Base-by-base conservation (phyloP, 2,888 invertebrate genomes). In the Lycocerus yunnanus region DNA sequence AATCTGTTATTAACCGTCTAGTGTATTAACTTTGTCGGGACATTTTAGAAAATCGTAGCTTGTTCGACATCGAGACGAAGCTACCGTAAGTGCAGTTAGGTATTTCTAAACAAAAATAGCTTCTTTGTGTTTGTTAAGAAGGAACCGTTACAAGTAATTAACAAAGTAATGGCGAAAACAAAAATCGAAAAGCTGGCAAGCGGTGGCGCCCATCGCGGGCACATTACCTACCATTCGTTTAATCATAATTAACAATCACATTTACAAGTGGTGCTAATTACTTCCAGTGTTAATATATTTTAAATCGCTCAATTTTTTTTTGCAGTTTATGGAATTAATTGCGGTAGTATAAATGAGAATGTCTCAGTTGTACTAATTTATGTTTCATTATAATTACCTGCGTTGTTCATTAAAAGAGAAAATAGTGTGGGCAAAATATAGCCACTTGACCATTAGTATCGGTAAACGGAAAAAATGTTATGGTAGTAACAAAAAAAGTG, bases 1-100 rank as follows among this genome's bases (percentile, higher is more conserved):
- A 81, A 80, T 80, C 77, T 77, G 58, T 69, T 65, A 78, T 78
- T 80, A 78, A 67, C 18, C 60, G 58, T 69, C 63, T 58, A 1
- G 24, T 10, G 66, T 68, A 69, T 76, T 73, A 27, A 73, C 76
- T 72, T 73, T 76, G 74, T 72, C 76, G 72, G 73, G 43, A 43
- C 76, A 76, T 78, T 78, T 77, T 75, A 76, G 43, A 58, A 58
- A 75, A 73, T 76, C 75, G 63, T 68, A 66, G 60, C 43, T 43
- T 43, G 43, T 43, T 43, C 18, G 61, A 63, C 61, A 63, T 13
- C 10, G 13, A n/a, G 20, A 66, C 68, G 72, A 60, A 63, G 72
- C 75, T 75, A 72, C 75, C 72, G 75, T 20, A 71, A 63, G 66
- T 43, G 70, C 71, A 43, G 18, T 68, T 68, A 15, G 58, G 16